Conservation (phyloP, 2,113 vertebrate genomes). For the Motacilla tschutschensis region DNA sequence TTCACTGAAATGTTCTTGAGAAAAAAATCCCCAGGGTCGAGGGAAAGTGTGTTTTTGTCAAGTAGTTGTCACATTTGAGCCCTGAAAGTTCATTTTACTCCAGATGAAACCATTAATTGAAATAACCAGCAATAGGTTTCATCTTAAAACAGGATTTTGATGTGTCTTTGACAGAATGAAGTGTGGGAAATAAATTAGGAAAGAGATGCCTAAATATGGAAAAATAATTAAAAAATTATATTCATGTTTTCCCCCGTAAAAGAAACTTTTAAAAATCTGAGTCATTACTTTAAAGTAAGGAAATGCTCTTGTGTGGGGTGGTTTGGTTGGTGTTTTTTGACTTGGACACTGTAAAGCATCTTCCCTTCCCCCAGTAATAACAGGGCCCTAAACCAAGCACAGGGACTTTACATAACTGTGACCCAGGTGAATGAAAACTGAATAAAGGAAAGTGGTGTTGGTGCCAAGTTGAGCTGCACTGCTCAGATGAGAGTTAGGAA, state of each 20-base stretch:
- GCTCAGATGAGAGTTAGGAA: not conserved
- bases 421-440: not conserved
- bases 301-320: not conserved
- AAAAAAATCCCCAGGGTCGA: not conserved
- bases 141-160: not conserved
- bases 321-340: not conserved
- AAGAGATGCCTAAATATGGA: not conserved
- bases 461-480: not conserved
- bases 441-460: not conserved
- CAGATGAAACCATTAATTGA: not conserved
- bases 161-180: not conserved
- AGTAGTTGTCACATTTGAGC: not conserved
- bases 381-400: not conserved
- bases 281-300: not conserved
- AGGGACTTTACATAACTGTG: not conserved
- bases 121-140: not conserved
- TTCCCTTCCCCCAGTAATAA: not conserved
- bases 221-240: not conserved
- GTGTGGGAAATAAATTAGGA: not conserved
- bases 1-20: not conserved
- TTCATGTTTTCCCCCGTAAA: not conserved
- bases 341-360: not conserved
- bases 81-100: not conserved
- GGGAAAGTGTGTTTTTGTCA: not conserved
- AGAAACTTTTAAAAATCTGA: not conserved